Percentiles rank a stretch among this genome's conserved stretches.
These are phyloP conservation scores for Apis dorsata DNA, from an alignment of 1,140 invertebrate species.

Conservation along the genomic window DNA sequence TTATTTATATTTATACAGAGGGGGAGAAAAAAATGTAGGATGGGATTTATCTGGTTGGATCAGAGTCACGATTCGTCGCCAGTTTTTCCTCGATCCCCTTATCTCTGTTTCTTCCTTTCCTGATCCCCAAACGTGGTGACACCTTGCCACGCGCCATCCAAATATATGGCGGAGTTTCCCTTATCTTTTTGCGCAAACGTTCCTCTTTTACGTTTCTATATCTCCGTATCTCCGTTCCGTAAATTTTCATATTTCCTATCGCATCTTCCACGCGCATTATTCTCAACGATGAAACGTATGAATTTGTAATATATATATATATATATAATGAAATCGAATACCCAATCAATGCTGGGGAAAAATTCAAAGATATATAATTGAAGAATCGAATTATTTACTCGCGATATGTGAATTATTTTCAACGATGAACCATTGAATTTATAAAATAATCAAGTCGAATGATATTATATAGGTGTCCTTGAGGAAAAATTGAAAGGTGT, in stretches of 20 bases:
- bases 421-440: no score
- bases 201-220: conserved; percentile 31
- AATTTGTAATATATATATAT: no score
- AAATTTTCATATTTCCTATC: conserved; percentile 4
- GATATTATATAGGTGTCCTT: no score
- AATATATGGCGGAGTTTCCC: conserved; percentile 43
- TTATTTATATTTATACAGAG: not conserved
- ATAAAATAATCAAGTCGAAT: no score
- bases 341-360: no score
- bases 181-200: conserved; percentile 56
- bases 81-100: conserved; percentile 19
- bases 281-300: no score
- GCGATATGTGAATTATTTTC: no score
- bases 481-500: no score
- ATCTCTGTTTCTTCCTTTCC: conserved; percentile 35
- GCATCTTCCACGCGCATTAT: no score
- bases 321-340: no score
- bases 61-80: not conserved
- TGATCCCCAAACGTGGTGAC: conserved; percentile 26
- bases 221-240: not conserved
- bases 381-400: no score
- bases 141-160: conserved; percentile 62
- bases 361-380: no score
- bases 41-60: conserved; percentile 6
- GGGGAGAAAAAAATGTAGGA: not conserved